These are phyloP conservation scores for Scaptomyza graminum DNA, from an alignment of 1,140 invertebrate genomes.

Conservation along the genomic window DNA sequence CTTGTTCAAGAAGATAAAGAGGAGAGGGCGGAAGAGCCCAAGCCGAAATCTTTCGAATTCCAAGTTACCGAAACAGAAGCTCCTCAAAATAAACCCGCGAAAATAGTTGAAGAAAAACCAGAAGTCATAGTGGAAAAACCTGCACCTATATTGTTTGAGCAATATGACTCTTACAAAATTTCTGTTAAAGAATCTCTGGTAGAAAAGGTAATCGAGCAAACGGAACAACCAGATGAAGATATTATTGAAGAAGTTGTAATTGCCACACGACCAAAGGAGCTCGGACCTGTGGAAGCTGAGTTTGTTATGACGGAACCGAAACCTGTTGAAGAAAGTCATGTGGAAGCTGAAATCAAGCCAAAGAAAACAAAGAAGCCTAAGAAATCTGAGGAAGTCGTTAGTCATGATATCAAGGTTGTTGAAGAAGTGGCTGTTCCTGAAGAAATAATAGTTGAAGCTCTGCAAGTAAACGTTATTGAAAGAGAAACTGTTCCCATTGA, in stretches of 20 bases:
- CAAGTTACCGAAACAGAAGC: slow-evolving; percentile 66
- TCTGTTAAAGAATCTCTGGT: slow-evolving; percentile 59
- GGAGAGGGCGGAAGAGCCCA: slow-evolving; percentile 30
- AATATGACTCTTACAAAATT: slow-evolving; percentile 68
- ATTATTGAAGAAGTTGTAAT: slow-evolving; percentile 59
- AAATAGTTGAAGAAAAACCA: slow-evolving; percentile 47
- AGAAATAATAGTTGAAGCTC: slow-evolving; percentile 36
- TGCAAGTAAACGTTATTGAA: slow-evolving; percentile 29
- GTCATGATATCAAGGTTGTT: slow-evolving; percentile 63
- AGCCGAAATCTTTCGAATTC: slow-evolving; percentile 66
- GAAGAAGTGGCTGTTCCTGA: slow-evolving; percentile 54
- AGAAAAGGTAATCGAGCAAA: slow-evolving; percentile 40
- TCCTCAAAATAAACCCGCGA: slow-evolving; percentile 45
- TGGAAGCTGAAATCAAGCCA: slow-evolving; percentile 66
- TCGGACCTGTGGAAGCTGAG: slow-evolving; percentile 57
- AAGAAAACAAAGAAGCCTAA: slow-evolving; percentile 84
- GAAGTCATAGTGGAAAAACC: slow-evolving; percentile 47
- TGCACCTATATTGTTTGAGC: slow-evolving; percentile 63
- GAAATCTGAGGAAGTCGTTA: slow-evolving; percentile 70
- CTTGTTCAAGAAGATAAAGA: slow-evolving; percentile 33
- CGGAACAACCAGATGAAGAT: slow-evolving; percentile 55
- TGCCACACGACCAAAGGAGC: slow-evolving; percentile 64
- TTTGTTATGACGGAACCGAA: slow-evolving; percentile 68
- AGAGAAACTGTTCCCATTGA: slow-evolving; percentile 24
- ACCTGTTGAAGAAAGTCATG: slow-evolving; percentile 68